Percentiles rank a stretch among this genome's conserved stretches.
Evolutionary conservation across 2,113 vertebrate genomes (phyloP).

Genomic region (Semnornis frantzii): DNA sequence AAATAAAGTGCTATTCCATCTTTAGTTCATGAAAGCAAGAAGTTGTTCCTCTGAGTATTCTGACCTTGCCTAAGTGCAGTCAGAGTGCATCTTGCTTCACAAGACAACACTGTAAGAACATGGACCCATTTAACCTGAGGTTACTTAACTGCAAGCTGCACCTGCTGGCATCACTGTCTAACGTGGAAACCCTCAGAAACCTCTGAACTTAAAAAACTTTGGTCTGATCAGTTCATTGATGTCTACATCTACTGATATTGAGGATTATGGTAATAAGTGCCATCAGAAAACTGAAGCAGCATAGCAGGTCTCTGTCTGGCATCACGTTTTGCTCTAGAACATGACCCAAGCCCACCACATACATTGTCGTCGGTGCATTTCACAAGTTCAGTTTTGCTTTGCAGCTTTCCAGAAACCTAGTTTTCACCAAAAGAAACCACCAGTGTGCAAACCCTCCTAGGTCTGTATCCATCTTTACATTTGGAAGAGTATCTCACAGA

Average conservation of each 20-base stretch:
- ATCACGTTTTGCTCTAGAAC: neutral
- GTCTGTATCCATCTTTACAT: neutral
- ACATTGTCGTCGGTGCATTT: neutral
- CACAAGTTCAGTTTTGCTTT: neutral
- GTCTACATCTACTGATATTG: neutral
- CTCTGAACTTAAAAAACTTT: neutral
- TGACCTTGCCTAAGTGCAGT: neutral
- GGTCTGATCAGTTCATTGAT: neutral
- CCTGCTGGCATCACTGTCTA: neutral
- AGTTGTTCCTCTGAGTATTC: neutral
- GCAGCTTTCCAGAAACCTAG: neutral
- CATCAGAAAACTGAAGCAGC: neutral
- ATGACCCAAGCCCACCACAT: neutral
- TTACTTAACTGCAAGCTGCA: neutral
- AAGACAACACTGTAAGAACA: neutral
- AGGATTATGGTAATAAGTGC: neutral
- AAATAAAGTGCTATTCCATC: conserved; percentile 30
- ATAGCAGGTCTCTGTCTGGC: neutral
- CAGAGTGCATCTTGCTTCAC: neutral
- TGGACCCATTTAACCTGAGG: neutral
- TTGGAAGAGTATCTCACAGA: neutral
- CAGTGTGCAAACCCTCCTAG: neutral
- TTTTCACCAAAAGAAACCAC: neutral
- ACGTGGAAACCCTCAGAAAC: neutral
- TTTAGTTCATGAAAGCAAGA: neutral